Evolutionary conservation across 2,113 vertebrate species (phyloP), one percentile per base, ranked within the genome.

Genomic region (Paracyprichromis sp.): DNA sequence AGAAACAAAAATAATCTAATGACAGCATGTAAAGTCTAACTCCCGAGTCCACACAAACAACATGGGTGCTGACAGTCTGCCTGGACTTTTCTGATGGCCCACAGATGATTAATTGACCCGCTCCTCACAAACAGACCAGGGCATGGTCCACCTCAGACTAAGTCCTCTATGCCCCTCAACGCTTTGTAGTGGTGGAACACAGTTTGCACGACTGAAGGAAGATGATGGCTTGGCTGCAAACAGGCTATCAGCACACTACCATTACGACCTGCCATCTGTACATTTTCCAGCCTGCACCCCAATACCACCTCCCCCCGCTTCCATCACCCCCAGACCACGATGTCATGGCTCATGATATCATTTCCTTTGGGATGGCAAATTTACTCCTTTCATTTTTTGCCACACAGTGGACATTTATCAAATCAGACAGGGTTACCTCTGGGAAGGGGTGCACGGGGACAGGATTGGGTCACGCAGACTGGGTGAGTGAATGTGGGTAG

Each of bases 291-390:
- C 86, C 88, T 83, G 85, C 69, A 61, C 53, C 83, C 82, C 69
- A 10, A 53, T 78, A 50, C 84, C 63, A n/a, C 54, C 80, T 57
- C 16, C 82, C 82, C 34, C 80, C 17, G 8, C 66, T 52, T 24
- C 87, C 86, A 87, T 89, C 92, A 66, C 73, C 89, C 90, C 88
- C 81, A 86, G 88, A 94, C 94, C 90, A 89, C 93, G 59, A 94
- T 93, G 93, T 94, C 93, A 94, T 92, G 90, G 88, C 94, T 95
- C 93, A 96, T 96, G 96, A 97, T 94, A 94, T 96, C 95, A 97
- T 96, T 95, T 96, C 95, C 93, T 95, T 66, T 85, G 89, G 94
- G 95, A 93, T 53, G 87, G 92, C 91, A 94, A 94, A 95, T 95
- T 93, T 94, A 95, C 93, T 92, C 93, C 88, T 82, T 94, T 86